phyloP scores from a whole-genome alignment of 2,797 vertebrate genomes.

The Galagoides demidoff region DNA sequence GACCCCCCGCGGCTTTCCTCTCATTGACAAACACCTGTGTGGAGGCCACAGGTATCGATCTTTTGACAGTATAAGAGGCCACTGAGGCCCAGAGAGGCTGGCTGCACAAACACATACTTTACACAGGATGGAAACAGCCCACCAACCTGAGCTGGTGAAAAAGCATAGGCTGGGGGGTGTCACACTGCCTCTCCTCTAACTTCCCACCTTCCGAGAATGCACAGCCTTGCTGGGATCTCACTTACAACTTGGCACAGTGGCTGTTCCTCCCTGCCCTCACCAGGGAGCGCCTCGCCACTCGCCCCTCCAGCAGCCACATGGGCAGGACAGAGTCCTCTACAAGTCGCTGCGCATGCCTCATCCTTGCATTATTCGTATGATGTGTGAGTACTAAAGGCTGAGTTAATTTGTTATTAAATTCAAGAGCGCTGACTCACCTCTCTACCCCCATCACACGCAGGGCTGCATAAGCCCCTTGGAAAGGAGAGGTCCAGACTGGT shows the following conservation, averaged over 20 bases:
- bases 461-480: accelerated
- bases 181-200: accelerated
- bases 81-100: not conserved
- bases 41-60: not conserved
- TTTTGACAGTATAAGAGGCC: not conserved
- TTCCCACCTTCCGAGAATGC: accelerated
- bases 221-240: accelerated
- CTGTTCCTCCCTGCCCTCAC: not conserved
- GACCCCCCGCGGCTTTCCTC: not conserved
- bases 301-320: not conserved
- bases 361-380: not conserved
- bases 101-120: not conserved
- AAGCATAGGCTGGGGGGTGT: not conserved
- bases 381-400: accelerated
- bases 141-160: not conserved
- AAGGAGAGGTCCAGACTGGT: not conserved
- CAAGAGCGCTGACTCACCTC: too few species aligned
- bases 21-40: not conserved
- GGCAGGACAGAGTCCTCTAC: not conserved
- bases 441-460: not conserved
- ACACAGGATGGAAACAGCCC: not conserved
- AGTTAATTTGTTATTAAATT: not conserved
- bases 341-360: not conserved
- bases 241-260: accelerated
- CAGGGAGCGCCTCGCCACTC: not conserved